Evolutionary conservation across 2,888 invertebrate species (phyloP), one percentile per base, ranked within the genome.

Genomic region (Rhorus exstirpatorius): DNA sequence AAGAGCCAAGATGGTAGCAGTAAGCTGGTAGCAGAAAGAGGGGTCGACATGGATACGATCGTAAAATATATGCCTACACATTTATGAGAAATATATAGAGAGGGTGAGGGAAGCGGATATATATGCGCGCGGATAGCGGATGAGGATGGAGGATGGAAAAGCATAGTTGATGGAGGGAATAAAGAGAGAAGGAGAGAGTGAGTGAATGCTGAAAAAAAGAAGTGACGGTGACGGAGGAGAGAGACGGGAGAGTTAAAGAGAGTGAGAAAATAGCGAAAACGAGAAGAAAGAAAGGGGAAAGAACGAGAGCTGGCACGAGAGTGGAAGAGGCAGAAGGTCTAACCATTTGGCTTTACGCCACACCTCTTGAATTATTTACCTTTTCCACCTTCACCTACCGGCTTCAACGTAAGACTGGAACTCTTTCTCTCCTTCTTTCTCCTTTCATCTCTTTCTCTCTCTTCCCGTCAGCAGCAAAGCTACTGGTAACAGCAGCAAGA

Each of bases 331-430:
- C 75, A 63, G 63, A 85, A 84, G 85, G 83, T 86, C 81, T 80
- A 79, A 83, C 84, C 86, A 85, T 88, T 87, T 89, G 89, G 89
- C 87, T 82, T 83, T 72, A 76, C 79, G 87, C 88, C 89, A 87
- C 84, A 83, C 85, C 86, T 85, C 80, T 84, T 88, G 86, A 89
- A 88, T 90, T 89, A 89, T 89, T 88, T 89, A 89, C 87, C 84
- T 86, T 88, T 86, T 85, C 71, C 79, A 58, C 81, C 83, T 83
- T 82, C 79, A 53, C 68, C n/a, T 61, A 72, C 72, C 77, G 61
- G 38, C 60, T 68, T 74, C 46, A 12, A 49, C 70, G 72, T 78
- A 78, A 81, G 67, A 74, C 68, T 68, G 60, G 60, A 78, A 78
- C 67, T 17, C 46, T 41, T 19, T 26, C 63, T 46, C 46, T 53